Percentiles rank a stretch among this genome's conserved stretches.
Conservation (phyloP, 2,113 vertebrate species). For the Ceyx margarethae region DNA sequence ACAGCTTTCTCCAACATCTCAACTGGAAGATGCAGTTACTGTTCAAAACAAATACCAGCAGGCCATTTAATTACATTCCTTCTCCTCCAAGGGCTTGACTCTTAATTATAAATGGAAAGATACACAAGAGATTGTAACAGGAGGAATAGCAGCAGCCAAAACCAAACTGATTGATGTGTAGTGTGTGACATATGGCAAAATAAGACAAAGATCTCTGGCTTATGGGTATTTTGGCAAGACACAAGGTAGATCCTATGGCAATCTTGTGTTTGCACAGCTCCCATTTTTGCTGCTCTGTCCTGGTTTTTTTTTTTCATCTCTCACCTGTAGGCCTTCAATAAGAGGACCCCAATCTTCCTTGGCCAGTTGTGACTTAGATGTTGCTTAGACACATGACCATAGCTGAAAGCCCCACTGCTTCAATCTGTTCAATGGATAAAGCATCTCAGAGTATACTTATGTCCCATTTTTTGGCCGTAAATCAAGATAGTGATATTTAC, state of each 20-base stretch:
- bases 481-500: not conserved
- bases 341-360: not conserved
- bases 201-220: constrained; percentile 50
- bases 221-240: constrained; percentile 31
- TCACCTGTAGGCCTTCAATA: not conserved
- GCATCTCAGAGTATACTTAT: not conserved
- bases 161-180: not conserved
- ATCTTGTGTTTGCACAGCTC: not conserved
- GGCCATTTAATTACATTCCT: not conserved
- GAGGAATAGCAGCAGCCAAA: constrained; percentile 37
- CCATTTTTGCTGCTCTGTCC: not conserved
- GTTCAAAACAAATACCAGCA: not conserved
- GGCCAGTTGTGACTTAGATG: not conserved
- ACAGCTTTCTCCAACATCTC: not conserved
- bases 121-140: not conserved
- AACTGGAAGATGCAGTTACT: not conserved
- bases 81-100: not conserved
- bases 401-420: not conserved
- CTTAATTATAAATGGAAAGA: constrained; percentile 14
- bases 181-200: constrained; percentile 27
- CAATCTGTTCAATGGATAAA: not conserved
- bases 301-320: not conserved
- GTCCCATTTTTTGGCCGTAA: not conserved
- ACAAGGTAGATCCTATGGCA: not conserved
- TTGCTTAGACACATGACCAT: not conserved